phyloP scores from a whole-genome alignment of 2,113 vertebrate species.

The Alethe diademata region DNA sequence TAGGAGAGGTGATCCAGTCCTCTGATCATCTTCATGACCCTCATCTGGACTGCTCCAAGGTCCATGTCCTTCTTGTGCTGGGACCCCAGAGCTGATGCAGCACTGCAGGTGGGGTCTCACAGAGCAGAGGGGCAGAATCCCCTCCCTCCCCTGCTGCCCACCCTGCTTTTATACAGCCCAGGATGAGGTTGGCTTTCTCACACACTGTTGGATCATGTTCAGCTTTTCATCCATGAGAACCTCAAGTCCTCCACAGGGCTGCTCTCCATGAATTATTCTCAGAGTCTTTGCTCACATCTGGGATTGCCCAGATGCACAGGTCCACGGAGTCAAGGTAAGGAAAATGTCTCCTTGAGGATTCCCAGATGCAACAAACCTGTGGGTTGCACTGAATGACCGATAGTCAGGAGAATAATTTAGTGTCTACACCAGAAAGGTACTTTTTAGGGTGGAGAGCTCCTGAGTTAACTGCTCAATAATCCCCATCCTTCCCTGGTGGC shows the following conservation, averaged over 20 bases:
- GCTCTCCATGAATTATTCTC: background rate
- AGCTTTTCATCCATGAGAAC: background rate
- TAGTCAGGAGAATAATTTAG: background rate
- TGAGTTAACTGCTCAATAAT: background rate
- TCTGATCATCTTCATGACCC: background rate
- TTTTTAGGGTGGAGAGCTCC: background rate
- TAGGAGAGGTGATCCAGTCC: background rate
- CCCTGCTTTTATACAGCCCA: background rate
- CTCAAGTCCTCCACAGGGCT: background rate
- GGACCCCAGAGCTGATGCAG: fast-evolving
- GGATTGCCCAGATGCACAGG: background rate
- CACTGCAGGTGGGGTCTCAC: background rate
- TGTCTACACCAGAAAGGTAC: background rate
- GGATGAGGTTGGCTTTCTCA: background rate
- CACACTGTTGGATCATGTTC: background rate
- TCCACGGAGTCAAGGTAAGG: background rate
- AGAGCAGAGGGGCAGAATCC: background rate
- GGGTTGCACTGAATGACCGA: background rate
- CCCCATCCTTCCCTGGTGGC: background rate
- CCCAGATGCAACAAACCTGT: background rate
- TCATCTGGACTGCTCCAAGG: background rate
- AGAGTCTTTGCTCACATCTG: background rate
- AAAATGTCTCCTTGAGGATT: background rate
- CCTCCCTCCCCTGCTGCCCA: background rate
- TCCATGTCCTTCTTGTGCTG: background rate